Base-by-base conservation (phyloP, 2,888 invertebrate genomes). In the Cosmia trapezina region DNA sequence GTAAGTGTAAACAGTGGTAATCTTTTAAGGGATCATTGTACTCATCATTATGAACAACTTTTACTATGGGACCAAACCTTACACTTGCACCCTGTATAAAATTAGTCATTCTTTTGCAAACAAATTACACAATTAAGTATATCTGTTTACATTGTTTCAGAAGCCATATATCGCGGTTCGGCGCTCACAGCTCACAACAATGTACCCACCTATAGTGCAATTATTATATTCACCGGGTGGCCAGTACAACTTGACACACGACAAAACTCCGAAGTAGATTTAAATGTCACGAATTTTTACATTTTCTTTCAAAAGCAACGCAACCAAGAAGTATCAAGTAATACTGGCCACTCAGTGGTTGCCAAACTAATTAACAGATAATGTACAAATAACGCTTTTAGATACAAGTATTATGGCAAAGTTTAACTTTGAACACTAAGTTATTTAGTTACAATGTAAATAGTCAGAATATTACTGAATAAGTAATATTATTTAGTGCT, bases 181-280 rank as follows among this genome's bases (percentile, higher is more conserved):
- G 49, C 56, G 65, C 67, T 61, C 72, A 69, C 65, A 72, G 70
- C 67, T 73, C 54, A 76, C 81, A 75, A 70, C 76, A 75, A 73
- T 70, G 61, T 81, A 82, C 89, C 91, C 89, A 91, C 91, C 90
- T 87, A 62, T 90, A 92, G 91, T 91, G 91, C 90, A 91, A 91
- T 91, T 87, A 83, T 64, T 81, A 63, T 77, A 77, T 70, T 33
- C 17, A 53, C n/a, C 28, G 53, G 28, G 6, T 82, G 47, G 9
- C 77, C 28, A 63, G 54, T 81, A 70, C 37, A 33, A 70, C 53
- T 45, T 51, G 68, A 69, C 6, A 45, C n/a, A 49, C 14, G 37
- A 8, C 7, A 0, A 41, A 56, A 72, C 12, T 22, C 0, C 17
- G 7, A 54, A 69, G 28, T 78, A 60, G 14, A 33, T 54, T 19